phyloP scores from a whole-genome alignment of 2,888 invertebrate genomes.

The Dicyrtomina minuta region DNA sequence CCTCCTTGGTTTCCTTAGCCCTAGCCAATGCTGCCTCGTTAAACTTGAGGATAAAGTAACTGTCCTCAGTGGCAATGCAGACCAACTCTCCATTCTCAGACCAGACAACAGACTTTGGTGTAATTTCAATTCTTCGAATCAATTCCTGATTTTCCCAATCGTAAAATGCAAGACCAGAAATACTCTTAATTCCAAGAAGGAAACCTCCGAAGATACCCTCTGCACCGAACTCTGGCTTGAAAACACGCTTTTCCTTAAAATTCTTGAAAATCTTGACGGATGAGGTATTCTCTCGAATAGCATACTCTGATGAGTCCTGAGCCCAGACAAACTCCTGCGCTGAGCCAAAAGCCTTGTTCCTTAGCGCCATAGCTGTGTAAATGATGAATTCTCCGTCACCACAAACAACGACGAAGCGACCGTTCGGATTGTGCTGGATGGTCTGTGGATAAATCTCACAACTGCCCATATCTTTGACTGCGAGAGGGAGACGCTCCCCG shows the following conservation, averaged over 20 bases:
- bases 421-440: constrained; percentile 97
- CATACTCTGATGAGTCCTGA: constrained; percentile 85
- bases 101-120: constrained; percentile 92
- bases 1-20: constrained; percentile 74
- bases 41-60: constrained; percentile 90
- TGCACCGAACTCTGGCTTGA: constrained; percentile 95
- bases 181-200: constrained; percentile 86
- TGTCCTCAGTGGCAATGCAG: constrained; percentile 91
- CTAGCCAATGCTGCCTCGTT: constrained; percentile 76
- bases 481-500: constrained; percentile 88
- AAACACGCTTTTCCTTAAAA: constrained; percentile 94
- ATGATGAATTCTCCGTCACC: constrained; percentile 99
- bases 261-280: constrained; percentile 94
- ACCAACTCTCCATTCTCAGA: constrained; percentile 92
- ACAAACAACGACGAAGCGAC: constrained; percentile 91
- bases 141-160: constrained; percentile 95
- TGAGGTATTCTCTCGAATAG: constrained; percentile 79
- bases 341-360: constrained; percentile 97
- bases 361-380: constrained; percentile 97
- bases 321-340: constrained; percentile 99
- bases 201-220: constrained; percentile 91
- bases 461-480: constrained; percentile 97
- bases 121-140: constrained; percentile 93
- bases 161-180: constrained; percentile 89
- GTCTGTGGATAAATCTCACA: constrained; percentile 99